Evolutionary conservation across 2,888 invertebrate genomes (phyloP).

Genomic region (Epirrita christyi): DNA sequence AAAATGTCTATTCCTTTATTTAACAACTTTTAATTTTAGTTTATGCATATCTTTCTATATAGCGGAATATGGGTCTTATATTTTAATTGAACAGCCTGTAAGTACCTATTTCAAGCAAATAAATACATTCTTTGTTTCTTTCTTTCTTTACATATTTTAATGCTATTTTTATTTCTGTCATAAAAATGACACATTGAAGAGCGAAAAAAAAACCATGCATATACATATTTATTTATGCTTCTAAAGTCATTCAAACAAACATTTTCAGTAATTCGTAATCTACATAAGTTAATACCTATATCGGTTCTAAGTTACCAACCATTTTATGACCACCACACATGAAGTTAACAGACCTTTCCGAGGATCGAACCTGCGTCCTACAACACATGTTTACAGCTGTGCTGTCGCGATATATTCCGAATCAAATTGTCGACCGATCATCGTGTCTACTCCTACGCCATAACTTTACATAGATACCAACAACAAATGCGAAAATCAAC

Average conservation of each 20-base stretch:
- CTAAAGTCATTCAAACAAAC: neutral
- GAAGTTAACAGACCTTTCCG: conserved; percentile 59
- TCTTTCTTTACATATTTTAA: too few relatives aligned
- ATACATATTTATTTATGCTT: too few relatives aligned
- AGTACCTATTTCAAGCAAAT: too few relatives aligned
- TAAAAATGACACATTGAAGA: too few relatives aligned
- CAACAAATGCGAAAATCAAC: conserved; percentile 38
- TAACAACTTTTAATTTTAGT: too few relatives aligned
- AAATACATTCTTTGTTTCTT: too few relatives aligned
- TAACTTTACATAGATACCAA: conserved; percentile 7
- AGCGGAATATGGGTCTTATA: too few relatives aligned
- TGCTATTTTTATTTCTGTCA: too few relatives aligned
- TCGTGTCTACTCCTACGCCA: conserved; percentile 74
- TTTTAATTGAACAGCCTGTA: too few relatives aligned
- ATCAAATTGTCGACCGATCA: conserved; percentile 79
- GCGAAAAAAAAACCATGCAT: too few relatives aligned
- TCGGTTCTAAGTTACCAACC: conserved; percentile 47
- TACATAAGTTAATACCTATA: conserved; percentile 38
- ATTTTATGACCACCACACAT: conserved; percentile 63
- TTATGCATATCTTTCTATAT: too few relatives aligned
- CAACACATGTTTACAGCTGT: conserved; percentile 69
- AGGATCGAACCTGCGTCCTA: conserved; percentile 59
- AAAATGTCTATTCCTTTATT: too few relatives aligned
- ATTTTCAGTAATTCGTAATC: neutral
- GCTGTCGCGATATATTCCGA: conserved; percentile 71